Conservation (phyloP, 2,113 vertebrate species). For the Neoarius graeffei region DNA sequence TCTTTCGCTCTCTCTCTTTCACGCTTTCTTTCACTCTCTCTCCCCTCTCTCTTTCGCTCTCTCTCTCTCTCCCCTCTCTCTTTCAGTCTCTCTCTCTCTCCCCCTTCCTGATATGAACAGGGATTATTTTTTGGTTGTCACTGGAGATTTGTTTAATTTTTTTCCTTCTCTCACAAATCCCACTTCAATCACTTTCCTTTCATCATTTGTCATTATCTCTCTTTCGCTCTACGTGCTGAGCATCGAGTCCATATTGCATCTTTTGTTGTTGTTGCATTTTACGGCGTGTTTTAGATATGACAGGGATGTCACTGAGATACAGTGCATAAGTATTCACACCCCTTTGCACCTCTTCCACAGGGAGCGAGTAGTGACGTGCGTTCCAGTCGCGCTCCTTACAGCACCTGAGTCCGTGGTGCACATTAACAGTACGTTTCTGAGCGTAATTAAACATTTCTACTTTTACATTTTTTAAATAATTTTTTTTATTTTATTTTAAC, state of each 20-base stretch:
- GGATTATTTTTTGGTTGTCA: not conserved
- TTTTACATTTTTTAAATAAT: too few relatives aligned
- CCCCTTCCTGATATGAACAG: not conserved
- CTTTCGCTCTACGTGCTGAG: not conserved
- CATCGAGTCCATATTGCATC: not conserved
- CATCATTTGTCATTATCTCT: not conserved
- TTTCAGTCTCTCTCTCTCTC: not conserved
- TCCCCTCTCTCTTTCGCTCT: too few relatives aligned
- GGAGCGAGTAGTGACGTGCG: not conserved
- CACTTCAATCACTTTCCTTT: slow-evolving; percentile 6
- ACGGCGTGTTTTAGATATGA: not conserved
- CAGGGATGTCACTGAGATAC: not conserved
- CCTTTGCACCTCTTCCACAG: too few relatives aligned
- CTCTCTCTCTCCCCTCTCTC: too few relatives aligned
- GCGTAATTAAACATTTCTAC: not conserved
- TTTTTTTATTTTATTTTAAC: too few relatives aligned
- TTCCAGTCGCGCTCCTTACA: not conserved
- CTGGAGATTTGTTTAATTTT: not conserved
- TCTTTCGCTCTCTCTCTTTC: too few relatives aligned
- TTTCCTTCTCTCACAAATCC: slow-evolving; percentile 11
- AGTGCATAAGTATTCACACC: not conserved
- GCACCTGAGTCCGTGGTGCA: not conserved
- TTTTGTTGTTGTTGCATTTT: not conserved
- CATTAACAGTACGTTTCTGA: not conserved
- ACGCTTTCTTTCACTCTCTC: too few relatives aligned